Percentiles rank a stretch among this genome's conserved stretches.
These are phyloP conservation scores for Adoxophyes honmai DNA, from an alignment of 1,140 invertebrate species.

Conservation along the genomic window DNA sequence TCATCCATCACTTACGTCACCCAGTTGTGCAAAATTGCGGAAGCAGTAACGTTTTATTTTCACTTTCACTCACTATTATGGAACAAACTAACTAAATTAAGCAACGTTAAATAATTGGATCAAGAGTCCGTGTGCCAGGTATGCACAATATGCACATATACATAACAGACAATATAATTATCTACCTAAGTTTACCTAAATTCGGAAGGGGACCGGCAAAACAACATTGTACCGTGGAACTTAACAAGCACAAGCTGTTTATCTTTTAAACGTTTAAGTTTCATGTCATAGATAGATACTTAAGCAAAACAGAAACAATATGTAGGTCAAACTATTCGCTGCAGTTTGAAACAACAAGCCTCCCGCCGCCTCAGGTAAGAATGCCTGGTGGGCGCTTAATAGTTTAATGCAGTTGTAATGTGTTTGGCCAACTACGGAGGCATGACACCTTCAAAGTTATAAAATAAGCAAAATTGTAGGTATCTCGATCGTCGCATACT, in stretches of 20 bases:
- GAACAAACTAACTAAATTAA: conserved; percentile 28
- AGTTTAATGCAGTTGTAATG: conserved; percentile 6
- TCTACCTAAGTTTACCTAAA: too few relatives aligned
- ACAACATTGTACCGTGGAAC: too few relatives aligned
- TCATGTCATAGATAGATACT: not conserved
- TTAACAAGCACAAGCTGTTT: too few relatives aligned
- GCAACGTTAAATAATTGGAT: conserved; percentile 17
- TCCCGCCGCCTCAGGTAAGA: not conserved
- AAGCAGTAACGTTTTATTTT: conserved; percentile 32
- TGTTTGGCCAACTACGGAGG: not conserved
- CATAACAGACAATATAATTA: too few relatives aligned
- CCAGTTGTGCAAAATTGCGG: conserved; percentile 35
- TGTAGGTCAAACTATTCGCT: conserved; percentile 10
- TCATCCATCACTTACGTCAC: conserved; percentile 33
- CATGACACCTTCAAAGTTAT: not conserved
- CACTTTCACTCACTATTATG: conserved; percentile 39
- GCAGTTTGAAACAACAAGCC: conserved; percentile 7
- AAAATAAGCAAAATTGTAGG: not conserved
- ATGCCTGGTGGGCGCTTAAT: not conserved
- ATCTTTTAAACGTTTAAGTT: too few relatives aligned
- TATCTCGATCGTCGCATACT: too few relatives aligned
- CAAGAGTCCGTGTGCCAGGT: too few relatives aligned
- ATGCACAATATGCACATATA: too few relatives aligned
- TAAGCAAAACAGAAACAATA: conserved; percentile 6
- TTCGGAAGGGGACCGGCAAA: too few relatives aligned